phyloP scores from a whole-genome alignment of 2,888 invertebrate genomes.

The Stenchaetothrips biformis region DNA sequence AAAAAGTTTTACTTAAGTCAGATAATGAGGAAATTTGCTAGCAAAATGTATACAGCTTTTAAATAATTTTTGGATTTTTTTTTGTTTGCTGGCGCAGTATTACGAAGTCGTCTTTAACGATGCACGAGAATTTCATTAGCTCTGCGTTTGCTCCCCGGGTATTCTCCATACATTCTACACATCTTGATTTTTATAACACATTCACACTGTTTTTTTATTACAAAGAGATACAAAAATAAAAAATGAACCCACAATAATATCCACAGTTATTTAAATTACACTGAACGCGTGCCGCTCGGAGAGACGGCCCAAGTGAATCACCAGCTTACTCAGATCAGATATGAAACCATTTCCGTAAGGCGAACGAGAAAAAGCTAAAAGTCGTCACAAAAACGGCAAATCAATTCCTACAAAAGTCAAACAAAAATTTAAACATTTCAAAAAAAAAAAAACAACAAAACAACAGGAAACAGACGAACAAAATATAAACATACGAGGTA shows the following conservation, averaged over 20 bases:
- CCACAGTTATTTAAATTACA: conserved; percentile 19
- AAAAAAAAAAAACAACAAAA: neutral
- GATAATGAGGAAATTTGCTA: no score
- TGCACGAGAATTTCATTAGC: conserved; percentile 12
- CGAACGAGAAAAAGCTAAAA: neutral
- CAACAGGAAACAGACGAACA: conserved; percentile 5
- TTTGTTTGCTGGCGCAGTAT: no score
- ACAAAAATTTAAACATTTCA: neutral
- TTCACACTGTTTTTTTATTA: conserved; percentile 19
- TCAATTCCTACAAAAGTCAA: neutral
- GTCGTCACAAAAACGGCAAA: neutral
- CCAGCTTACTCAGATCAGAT: conserved; percentile 20
- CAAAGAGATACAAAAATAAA: conserved; percentile 25
- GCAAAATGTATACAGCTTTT: no score
- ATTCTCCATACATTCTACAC: conserved; percentile 23
- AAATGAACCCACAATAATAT: conserved; percentile 25
- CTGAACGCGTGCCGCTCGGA: neutral
- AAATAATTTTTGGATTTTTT: no score
- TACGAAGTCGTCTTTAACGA: neutral
- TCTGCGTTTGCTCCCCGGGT: conserved; percentile 9
- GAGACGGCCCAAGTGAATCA: neutral
- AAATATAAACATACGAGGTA: neutral
- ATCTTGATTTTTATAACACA: conserved; percentile 20
- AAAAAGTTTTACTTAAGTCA: no score
- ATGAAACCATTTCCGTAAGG: conserved; percentile 6